These are phyloP conservation scores for Lagorchestes hirsutus DNA, from an alignment of 2,797 vertebrate species.

Conservation along the genomic window DNA sequence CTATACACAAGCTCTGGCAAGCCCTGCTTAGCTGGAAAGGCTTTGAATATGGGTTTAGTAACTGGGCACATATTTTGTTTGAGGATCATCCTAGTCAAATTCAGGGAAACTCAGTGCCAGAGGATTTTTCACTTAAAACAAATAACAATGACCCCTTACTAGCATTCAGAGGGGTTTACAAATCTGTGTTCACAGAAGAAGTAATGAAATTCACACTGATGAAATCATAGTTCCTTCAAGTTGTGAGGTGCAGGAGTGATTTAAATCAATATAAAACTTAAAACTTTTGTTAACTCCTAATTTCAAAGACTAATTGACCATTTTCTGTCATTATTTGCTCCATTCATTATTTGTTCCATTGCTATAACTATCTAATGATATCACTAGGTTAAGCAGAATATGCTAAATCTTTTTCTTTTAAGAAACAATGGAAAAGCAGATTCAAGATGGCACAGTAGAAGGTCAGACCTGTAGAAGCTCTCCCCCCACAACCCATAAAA, in stretches of 20 bases:
- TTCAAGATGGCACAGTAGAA: no score
- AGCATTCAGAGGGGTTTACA: not conserved
- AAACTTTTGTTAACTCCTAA: no score
- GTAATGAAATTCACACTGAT: not conserved
- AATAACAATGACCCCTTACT: not conserved
- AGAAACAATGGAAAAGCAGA: not conserved
- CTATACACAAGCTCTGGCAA: not conserved
- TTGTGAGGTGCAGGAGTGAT: not conserved
- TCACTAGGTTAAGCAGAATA: not conserved
- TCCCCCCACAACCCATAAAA: no score
- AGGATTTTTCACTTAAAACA: not conserved
- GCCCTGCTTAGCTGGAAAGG: not conserved
- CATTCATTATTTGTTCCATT: not conserved
- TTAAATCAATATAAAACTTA: not conserved
- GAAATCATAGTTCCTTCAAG: not conserved
- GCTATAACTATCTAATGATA: not conserved
- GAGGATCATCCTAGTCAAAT: not conserved
- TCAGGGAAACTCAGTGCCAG: not conserved
- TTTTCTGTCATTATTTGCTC: not conserved
- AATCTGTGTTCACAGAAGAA: not conserved
- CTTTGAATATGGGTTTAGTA: not conserved
- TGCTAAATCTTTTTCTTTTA: not conserved
- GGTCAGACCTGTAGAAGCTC: no score
- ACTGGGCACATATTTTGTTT: not conserved
- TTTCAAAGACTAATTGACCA: no score